phyloP scores from a whole-genome alignment of 2,888 invertebrate genomes.

The Nomada fucata region DNA sequence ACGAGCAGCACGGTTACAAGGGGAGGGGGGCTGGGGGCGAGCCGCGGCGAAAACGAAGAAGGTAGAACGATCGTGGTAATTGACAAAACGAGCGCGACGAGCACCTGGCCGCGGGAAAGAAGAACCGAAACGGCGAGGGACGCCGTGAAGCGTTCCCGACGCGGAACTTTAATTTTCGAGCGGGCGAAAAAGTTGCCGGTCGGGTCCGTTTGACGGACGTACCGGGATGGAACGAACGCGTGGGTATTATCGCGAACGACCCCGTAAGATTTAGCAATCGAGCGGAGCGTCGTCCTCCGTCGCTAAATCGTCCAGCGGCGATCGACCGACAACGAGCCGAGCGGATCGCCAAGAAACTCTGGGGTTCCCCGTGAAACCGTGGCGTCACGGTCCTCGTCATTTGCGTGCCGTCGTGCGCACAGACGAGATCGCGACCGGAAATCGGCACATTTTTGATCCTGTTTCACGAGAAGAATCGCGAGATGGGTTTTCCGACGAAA shows the following conservation, averaged over 20 bases:
- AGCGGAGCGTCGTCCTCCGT: neutral
- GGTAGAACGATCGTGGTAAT: constrained; percentile 24
- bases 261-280: constrained; percentile 30
- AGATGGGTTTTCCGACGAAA: too few species aligned
- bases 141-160: neutral
- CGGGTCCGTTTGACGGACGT: constrained; percentile 1
- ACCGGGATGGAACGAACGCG: neutral
- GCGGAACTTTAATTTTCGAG: constrained; percentile 22
- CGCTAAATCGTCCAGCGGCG: neutral
- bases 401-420: too few species aligned
- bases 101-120: neutral
- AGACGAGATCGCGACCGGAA: too few species aligned
- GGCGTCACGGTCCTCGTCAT: too few species aligned
- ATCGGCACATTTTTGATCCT: too few species aligned
- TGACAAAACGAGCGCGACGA: constrained; percentile 24
- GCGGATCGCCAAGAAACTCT: neutral
- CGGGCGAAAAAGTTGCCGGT: constrained; percentile 14
- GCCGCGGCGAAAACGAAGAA: neutral
- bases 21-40: neutral
- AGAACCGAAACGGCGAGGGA: constrained; percentile 1
- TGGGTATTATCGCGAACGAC: constrained; percentile 37
- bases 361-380: neutral
- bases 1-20: constrained; percentile 26
- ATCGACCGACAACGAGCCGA: neutral
- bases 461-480: too few species aligned